Conservation (phyloP, 2,797 vertebrate genomes). For the Scarus forsteni region DNA sequence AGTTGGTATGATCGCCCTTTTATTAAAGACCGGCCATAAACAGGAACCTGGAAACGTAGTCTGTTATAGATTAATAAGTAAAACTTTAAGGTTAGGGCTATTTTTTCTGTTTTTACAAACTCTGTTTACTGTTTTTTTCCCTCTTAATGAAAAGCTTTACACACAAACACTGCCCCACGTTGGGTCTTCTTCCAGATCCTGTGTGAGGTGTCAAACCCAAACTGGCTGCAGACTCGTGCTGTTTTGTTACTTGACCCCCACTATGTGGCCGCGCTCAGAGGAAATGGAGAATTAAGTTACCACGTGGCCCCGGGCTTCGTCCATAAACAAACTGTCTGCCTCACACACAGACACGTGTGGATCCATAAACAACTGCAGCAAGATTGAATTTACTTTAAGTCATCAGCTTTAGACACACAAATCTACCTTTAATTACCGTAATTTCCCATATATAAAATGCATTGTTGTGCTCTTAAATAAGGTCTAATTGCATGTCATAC, state of each 20-base stretch:
- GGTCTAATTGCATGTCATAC: no score
- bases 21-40: neutral
- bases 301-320: conserved; percentile 32
- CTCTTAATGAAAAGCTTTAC: neutral
- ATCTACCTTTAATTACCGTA: no score
- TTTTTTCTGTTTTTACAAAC: no score
- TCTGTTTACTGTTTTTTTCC: no score
- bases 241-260: conserved; percentile 73
- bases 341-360: neutral
- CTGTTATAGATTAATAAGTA: no score
- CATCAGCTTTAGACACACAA: no score
- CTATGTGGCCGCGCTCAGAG: conserved; percentile 46
- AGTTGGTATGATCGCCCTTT: neutral
- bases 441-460: no score
- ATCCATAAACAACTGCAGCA: neutral
- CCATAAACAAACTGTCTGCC: conserved; percentile 6
- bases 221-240: conserved; percentile 31
- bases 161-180: conserved; percentile 21
- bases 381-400: no score
- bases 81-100: no score
- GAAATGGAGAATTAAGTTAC: conserved; percentile 61
- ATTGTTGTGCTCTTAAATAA: no score
- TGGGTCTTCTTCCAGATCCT: conserved; percentile 60
- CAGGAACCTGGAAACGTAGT: neutral
- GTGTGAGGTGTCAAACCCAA: conserved; percentile 49